Percentiles rank a stretch among this genome's conserved stretches.
These are phyloP conservation scores for Thymallus thymallus DNA, from an alignment of 2,113 vertebrate species.

Conservation along the genomic window DNA sequence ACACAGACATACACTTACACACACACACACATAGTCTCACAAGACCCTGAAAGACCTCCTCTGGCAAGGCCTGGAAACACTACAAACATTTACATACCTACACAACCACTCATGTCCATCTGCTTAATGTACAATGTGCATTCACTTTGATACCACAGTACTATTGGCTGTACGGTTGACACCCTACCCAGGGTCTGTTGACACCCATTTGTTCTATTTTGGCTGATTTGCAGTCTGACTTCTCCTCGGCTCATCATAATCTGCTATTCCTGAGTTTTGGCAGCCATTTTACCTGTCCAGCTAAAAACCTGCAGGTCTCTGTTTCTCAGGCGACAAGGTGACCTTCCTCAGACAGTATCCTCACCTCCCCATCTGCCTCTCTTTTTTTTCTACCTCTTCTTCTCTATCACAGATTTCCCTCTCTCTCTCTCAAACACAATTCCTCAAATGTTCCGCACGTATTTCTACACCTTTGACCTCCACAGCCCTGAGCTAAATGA, in stretches of 20 bases:
- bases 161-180: not conserved
- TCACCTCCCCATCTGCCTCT: conserved; percentile 31
- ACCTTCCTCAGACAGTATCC: conserved; percentile 35
- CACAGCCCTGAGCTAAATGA: conserved; percentile 44
- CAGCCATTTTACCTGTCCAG: not conserved
- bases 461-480: conserved; percentile 31
- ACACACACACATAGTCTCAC: not conserved
- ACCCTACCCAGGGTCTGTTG: not conserved
- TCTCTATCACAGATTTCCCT: not conserved
- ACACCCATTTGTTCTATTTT: not conserved
- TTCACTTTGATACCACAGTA: not conserved
- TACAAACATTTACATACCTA: not conserved
- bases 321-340: conserved; percentile 4
- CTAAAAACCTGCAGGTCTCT: not conserved
- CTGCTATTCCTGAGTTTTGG: not conserved
- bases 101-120: not conserved
- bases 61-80: not conserved
- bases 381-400: conserved; percentile 11
- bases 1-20: not conserved
- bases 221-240: no score
- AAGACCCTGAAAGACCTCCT: not conserved
- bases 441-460: conserved; percentile 30
- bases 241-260: no score
- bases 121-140: not conserved
- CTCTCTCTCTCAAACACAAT: not conserved